Evolutionary conservation across 2,888 invertebrate genomes (phyloP).

Genomic region (Gandaritis pyraliata): DNA sequence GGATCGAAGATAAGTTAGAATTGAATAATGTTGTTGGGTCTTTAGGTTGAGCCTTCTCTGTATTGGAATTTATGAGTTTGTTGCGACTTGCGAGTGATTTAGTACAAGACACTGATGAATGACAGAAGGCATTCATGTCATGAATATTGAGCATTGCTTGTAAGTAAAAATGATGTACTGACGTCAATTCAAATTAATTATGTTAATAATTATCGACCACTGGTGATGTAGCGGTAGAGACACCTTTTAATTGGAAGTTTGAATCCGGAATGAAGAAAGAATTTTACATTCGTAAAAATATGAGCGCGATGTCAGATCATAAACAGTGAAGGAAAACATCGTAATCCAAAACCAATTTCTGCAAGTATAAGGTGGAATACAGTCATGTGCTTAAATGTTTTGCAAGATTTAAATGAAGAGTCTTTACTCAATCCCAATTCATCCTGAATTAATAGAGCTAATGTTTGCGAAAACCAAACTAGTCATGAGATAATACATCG

Average conservation of each 20-base stretch:
- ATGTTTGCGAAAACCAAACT: constrained; percentile 1
- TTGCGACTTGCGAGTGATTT: background rate
- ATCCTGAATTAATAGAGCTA: too few relatives aligned
- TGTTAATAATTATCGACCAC: background rate
- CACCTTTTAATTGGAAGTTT: too few relatives aligned
- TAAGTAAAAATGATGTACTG: background rate
- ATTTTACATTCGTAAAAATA: too few relatives aligned
- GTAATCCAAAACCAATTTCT: too few relatives aligned
- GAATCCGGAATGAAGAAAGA: too few relatives aligned
- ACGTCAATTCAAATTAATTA: background rate
- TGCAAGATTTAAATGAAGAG: too few relatives aligned
- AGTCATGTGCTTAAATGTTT: too few relatives aligned
- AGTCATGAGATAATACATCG: constrained; percentile 5
- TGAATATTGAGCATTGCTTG: background rate
- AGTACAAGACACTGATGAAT: background rate
- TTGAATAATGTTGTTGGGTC: background rate
- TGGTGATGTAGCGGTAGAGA: background rate
- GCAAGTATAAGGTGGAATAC: too few relatives aligned
- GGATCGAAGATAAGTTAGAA: background rate
- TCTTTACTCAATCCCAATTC: too few relatives aligned
- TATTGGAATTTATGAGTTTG: background rate
- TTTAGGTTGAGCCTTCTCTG: background rate
- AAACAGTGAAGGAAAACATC: too few relatives aligned
- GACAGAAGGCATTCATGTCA: background rate
- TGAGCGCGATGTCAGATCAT: too few relatives aligned